These are phyloP conservation scores for Hemichromis elongatus DNA, from an alignment of 2,113 vertebrate genomes.

Conservation along the genomic window DNA sequence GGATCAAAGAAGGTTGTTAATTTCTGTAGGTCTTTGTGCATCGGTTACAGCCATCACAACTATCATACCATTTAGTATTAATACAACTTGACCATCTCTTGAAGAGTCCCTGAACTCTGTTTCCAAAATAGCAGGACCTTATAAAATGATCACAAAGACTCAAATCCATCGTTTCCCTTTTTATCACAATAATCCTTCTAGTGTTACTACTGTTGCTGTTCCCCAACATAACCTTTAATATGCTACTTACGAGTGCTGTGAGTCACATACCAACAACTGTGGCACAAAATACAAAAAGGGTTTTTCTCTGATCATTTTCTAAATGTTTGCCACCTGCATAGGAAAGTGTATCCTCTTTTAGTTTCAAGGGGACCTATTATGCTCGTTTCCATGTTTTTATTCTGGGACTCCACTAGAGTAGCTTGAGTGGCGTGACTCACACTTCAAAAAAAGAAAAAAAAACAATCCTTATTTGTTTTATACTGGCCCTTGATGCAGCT, in stretches of 20 bases:
- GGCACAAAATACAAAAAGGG: not conserved
- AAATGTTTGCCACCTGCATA: not conserved
- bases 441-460: not conserved
- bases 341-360: not conserved
- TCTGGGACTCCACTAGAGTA: not conserved
- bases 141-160: not conserved
- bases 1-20: conserved; percentile 41
- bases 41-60: conserved; percentile 13
- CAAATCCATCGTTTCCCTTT: not conserved
- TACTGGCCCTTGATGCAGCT: not conserved
- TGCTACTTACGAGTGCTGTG: not conserved
- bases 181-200: not conserved
- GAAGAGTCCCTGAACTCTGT: not conserved
- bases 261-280: not conserved
- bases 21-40: conserved; percentile 30
- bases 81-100: not conserved
- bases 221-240: not conserved
- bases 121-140: not conserved
- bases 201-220: not conserved
- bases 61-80: conserved; percentile 7
- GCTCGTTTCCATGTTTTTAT: not conserved
- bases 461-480: not conserved
- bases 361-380: not conserved
- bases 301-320: not conserved
- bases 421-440: not conserved